Percentiles rank a stretch among this genome's conserved stretches.
phyloP scores from a whole-genome alignment of 2,888 invertebrate species.

The Timema cristinae region DNA sequence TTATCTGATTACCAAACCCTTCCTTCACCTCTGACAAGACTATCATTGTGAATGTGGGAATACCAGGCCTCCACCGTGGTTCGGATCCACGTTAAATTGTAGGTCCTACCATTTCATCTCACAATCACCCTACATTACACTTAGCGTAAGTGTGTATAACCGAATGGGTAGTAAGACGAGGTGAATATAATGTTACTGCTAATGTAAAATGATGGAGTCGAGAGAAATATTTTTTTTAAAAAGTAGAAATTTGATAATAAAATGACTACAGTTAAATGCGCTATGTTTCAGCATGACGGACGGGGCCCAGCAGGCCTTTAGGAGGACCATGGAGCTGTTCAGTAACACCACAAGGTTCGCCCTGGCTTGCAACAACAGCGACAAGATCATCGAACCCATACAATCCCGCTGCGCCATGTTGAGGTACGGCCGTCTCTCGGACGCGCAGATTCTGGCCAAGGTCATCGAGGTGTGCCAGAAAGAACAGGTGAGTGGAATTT shows the following conservation, averaged over 20 bases:
- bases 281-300: slow-evolving; percentile 84
- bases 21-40: too few relatives aligned
- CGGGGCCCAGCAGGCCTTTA: slow-evolving; percentile 95
- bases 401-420: slow-evolving; percentile 98
- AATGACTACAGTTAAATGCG: too few relatives aligned
- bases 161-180: too few relatives aligned
- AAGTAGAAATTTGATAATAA: slow-evolving; percentile 1
- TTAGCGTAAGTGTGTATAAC: too few relatives aligned
- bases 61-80: too few relatives aligned
- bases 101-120: too few relatives aligned
- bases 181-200: too few relatives aligned
- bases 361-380: slow-evolving; percentile 95
- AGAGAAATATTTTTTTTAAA: not conserved
- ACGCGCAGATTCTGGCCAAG: slow-evolving; percentile 85
- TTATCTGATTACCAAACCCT: too few relatives aligned
- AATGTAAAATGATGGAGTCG: not conserved
- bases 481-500: slow-evolving; percentile 56
- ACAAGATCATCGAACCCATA: slow-evolving; percentile 98
- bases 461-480: slow-evolving; percentile 68
- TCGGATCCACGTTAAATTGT: too few relatives aligned
- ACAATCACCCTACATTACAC: too few relatives aligned
- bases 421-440: slow-evolving; percentile 83
- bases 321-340: slow-evolving; percentile 98
- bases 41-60: too few relatives aligned
- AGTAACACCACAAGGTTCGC: slow-evolving; percentile 96